phyloP scores from a whole-genome alignment of 2,888 invertebrate species.

The Drosophila multiciliata region DNA sequence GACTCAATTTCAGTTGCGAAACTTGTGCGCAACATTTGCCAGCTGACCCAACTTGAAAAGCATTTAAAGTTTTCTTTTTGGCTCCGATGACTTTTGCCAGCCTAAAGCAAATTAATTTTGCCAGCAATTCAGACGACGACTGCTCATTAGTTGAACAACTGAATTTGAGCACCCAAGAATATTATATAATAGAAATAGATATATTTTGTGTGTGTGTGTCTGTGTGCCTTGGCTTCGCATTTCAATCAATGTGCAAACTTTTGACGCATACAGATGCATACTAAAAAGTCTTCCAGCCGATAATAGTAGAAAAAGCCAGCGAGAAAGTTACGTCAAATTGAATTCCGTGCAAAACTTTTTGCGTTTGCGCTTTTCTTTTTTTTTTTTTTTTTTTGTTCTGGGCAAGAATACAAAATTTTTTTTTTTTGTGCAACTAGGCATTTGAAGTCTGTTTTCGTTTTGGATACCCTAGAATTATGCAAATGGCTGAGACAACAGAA shows the following conservation, averaged over 20 bases:
- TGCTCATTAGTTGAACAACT: conserved; percentile 75
- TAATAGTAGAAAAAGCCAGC: conserved; percentile 59
- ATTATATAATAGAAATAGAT: conserved; percentile 15
- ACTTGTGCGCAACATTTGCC: conserved; percentile 66
- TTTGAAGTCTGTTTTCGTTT: background rate
- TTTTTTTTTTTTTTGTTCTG: conserved; percentile 23
- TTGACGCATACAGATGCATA: conserved; percentile 57
- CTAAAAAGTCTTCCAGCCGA: conserved; percentile 70
- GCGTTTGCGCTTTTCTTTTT: conserved; percentile 4
- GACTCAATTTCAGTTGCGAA: conserved; percentile 34
- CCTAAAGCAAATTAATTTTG: conserved; percentile 44
- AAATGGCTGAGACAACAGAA: background rate
- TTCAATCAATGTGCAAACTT: conserved; percentile 76
- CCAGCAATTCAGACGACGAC: conserved; percentile 36
- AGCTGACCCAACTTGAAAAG: conserved; percentile 58
- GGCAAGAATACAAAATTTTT: conserved; percentile 7
- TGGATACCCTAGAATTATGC: conserved; percentile 26
- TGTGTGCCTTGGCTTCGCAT: conserved; percentile 49
- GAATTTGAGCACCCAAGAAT: conserved; percentile 54
- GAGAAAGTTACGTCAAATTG: conserved; percentile 72
- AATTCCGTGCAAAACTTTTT: conserved; percentile 69
- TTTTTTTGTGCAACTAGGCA: conserved; percentile 15
- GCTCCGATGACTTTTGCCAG: conserved; percentile 59
- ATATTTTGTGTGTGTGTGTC: background rate
- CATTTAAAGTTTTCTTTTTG: conserved; percentile 73